Evolutionary conservation across 2,888 invertebrate genomes (phyloP).

Genomic region (Thera britannica): DNA sequence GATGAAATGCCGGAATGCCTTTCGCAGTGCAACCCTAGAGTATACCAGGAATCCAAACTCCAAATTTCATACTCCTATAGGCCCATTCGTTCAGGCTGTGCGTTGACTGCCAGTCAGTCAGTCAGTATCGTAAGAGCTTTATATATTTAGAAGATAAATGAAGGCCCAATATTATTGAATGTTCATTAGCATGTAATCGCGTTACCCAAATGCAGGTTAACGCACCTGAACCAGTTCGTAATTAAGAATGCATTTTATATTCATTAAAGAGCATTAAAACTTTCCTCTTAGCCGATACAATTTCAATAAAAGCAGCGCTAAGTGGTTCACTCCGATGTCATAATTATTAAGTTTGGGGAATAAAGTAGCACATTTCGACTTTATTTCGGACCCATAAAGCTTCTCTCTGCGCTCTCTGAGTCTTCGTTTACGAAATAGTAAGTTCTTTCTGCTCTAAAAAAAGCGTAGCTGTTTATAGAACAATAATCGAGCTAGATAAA

Average conservation of each 20-base stretch:
- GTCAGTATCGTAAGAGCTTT: too few relatives aligned
- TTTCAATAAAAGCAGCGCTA: constrained; percentile 59
- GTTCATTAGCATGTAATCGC: constrained; percentile 42
- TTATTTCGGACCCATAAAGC: constrained; percentile 1
- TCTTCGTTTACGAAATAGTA: not conserved
- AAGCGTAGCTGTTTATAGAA: not conserved
- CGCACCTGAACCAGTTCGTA: constrained; percentile 78
- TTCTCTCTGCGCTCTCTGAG: not conserved
- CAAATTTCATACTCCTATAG: too few relatives aligned
- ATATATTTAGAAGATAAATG: not conserved
- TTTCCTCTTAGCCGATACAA: constrained; percentile 66
- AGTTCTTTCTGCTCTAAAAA: not conserved
- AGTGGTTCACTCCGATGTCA: constrained; percentile 61
- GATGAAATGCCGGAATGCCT: too few relatives aligned
- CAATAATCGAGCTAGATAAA: too few relatives aligned
- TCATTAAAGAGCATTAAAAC: constrained; percentile 80
- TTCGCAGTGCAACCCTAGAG: too few relatives aligned
- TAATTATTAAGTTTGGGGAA: constrained; percentile 47
- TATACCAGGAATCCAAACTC: too few relatives aligned
- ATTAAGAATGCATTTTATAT: constrained; percentile 81
- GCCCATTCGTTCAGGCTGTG: too few relatives aligned
- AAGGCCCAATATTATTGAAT: constrained; percentile 8
- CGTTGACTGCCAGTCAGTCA: too few relatives aligned
- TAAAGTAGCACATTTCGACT: constrained; percentile 17
- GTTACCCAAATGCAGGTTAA: constrained; percentile 68